Conservation (phyloP, 37 sponge, comb jelly and placozoan species). For the Aplysina aerophoba region DNA sequence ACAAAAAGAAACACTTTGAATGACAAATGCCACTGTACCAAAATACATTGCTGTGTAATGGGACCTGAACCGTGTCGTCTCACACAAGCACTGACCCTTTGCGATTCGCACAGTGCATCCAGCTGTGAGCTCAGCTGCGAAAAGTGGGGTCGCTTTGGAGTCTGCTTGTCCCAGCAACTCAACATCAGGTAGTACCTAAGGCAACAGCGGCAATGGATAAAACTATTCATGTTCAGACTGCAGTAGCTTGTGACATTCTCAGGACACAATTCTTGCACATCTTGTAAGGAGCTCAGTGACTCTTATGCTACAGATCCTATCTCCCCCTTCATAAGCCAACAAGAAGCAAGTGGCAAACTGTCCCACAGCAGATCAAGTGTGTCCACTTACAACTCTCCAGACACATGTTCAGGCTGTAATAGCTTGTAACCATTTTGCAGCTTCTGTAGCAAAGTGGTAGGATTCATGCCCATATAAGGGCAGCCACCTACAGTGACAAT, state of each 20-base stretch:
- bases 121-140: constrained; percentile 45
- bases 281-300: too few species aligned
- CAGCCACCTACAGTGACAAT: constrained; percentile 76
- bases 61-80: too few species aligned
- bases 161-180: constrained; percentile 59
- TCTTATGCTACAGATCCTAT: too few species aligned
- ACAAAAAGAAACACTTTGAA: too few species aligned
- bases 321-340: too few species aligned
- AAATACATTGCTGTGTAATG: too few species aligned
- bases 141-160: constrained; percentile 56
- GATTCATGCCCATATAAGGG: constrained; percentile 53
- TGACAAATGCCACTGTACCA: too few species aligned
- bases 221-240: too few species aligned
- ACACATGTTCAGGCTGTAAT: constrained; percentile 62
- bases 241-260: too few species aligned
- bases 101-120: constrained; percentile 43
- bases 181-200: constrained; percentile 59
- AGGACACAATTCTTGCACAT: too few species aligned
- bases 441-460: constrained; percentile 47
- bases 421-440: constrained; percentile 66
- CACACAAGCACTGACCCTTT: constrained; percentile 47
- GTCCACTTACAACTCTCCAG: constrained; percentile 59
- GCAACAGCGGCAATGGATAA: too few species aligned
- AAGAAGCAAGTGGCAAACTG: neutral
- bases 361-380: neutral